A percentile compares a stretch with the other conserved stretches of the same genome.
Conservation (phyloP, 2,797 vertebrate species). For the Emydoidea blandingii region DNA sequence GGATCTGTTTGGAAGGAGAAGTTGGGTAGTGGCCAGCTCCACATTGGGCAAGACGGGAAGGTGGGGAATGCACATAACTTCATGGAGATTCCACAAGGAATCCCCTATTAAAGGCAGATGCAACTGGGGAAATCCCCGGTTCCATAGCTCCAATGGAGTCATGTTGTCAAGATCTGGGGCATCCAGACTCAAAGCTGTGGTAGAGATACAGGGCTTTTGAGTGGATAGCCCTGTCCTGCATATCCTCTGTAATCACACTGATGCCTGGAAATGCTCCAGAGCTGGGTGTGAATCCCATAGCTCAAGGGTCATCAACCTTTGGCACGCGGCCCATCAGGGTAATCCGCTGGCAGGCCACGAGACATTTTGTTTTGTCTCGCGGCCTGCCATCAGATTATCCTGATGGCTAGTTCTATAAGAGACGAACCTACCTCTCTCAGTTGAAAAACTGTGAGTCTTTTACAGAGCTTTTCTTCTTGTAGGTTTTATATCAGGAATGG, state of each 20-base stretch:
- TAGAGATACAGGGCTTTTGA: not conserved
- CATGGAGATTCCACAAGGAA: not conserved
- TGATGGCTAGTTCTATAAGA: not conserved
- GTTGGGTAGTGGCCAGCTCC: not conserved
- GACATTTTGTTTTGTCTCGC: too few species aligned
- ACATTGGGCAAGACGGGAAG: not conserved
- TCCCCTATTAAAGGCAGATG: not conserved
- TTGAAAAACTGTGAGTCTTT: not conserved
- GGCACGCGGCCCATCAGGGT: too few species aligned
- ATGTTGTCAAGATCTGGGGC: accelerated
- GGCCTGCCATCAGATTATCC: too few species aligned
- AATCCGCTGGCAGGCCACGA: too few species aligned
- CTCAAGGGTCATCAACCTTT: too few species aligned
- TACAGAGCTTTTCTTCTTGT: accelerated
- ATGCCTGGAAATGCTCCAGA: not conserved
- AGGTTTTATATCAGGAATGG: not conserved
- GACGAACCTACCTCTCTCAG: not conserved
- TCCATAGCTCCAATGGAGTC: not conserved
- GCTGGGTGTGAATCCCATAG: not conserved
- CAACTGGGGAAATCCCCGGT: not conserved
- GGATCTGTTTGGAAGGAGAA: not conserved
- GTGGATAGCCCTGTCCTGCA: not conserved
- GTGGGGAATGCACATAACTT: not conserved
- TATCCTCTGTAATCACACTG: not conserved
- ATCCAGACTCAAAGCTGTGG: not conserved